Percentiles rank a stretch among this genome's conserved stretches.
phyloP scores from a whole-genome alignment of 2,113 vertebrate genomes.

The Petroica traversi region DNA sequence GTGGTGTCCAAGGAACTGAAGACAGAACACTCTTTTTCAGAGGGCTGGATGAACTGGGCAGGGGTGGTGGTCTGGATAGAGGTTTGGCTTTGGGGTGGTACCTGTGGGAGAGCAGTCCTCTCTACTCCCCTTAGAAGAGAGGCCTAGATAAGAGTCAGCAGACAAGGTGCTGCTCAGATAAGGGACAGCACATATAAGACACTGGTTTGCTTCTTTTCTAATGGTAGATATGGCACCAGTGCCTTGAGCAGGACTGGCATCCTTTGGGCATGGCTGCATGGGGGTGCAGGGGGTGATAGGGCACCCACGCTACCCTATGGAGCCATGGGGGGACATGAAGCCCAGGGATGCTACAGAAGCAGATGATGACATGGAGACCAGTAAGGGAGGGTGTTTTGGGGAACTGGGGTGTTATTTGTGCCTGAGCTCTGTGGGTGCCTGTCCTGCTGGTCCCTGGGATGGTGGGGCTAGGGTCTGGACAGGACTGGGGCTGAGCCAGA shows the following conservation, averaged over 20 bases:
- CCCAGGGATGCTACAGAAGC: neutral
- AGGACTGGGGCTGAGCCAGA: neutral
- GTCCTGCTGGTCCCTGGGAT: neutral
- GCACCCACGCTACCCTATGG: fast-evolving
- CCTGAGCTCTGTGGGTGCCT: neutral
- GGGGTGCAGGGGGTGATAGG: no score
- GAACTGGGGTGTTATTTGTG: neutral
- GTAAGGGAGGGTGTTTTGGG: neutral
- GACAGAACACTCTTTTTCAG: neutral
- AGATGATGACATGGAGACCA: neutral
- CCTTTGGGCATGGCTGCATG: neutral
- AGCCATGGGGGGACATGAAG: neutral
- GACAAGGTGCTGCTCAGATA: neutral
- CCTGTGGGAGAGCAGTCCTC: neutral
- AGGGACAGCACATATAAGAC: neutral
- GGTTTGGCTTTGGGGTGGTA: neutral
- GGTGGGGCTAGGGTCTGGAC: neutral
- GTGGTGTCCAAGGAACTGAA: neutral
- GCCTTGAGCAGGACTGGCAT: neutral
- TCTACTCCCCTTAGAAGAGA: neutral
- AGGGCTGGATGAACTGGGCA: neutral
- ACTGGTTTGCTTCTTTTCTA: neutral
- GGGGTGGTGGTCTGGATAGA: neutral
- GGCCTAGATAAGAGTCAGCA: neutral
- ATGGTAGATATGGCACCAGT: neutral